phyloP scores from a whole-genome alignment of 1,140 invertebrate species.

The Galleria mellonella region DNA sequence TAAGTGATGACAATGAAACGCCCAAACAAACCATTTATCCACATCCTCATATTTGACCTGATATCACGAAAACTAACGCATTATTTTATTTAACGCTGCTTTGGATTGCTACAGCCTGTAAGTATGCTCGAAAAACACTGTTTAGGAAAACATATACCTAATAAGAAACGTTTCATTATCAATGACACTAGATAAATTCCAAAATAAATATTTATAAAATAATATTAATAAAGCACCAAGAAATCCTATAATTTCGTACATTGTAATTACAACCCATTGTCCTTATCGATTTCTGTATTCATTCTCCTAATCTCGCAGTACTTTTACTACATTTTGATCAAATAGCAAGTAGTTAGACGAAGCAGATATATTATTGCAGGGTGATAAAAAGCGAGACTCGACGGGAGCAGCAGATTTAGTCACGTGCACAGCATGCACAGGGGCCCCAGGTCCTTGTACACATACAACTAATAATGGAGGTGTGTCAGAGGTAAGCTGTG shows the following conservation, averaged over 20 bases:
- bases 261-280: too few relatives aligned
- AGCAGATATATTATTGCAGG: constrained; percentile 64
- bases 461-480: constrained; percentile 91
- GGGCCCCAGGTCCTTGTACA: constrained; percentile 84
- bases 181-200: constrained; percentile 1
- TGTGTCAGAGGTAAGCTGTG: constrained; percentile 82
- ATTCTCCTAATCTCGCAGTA: neutral
- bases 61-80: constrained; percentile 69
- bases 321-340: too few relatives aligned
- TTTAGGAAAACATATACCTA: too few relatives aligned
- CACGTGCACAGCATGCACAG: constrained; percentile 85
- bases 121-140: constrained; percentile 32
- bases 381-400: constrained; percentile 86
- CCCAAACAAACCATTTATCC: constrained; percentile 39
- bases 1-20: constrained; percentile 67
- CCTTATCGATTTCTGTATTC: neutral
- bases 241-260: neutral
- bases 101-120: constrained; percentile 66
- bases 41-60: constrained; percentile 47
- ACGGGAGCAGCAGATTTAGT: constrained; percentile 85
- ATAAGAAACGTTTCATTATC: neutral
- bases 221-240: too few relatives aligned
- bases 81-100: constrained; percentile 65
- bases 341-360: too few relatives aligned
- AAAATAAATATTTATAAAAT: too few relatives aligned